Base-by-base conservation (phyloP, 2,113 vertebrate genomes). In the Cyphomyrus discorhynchus region DNA sequence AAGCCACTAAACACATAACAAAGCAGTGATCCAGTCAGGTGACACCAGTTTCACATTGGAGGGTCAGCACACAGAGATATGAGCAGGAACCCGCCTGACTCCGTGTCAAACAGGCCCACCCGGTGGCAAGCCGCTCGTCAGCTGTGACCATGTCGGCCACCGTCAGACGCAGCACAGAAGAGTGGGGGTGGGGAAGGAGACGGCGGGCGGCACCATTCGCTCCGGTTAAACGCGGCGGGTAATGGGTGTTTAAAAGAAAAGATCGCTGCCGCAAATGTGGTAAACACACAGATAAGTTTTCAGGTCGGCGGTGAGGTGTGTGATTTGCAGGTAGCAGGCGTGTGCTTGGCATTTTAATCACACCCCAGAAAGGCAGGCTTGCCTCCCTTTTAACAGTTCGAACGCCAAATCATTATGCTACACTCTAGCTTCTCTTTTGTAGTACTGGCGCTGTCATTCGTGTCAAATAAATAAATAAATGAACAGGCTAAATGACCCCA, bases 41-140 rank as follows among this genome's bases (percentile, higher is more conserved):
- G 94, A 97, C 96, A 96, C 94, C 93, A 93, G 93, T 95, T 95
- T 96, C 95, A 95, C 94, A 95, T 94, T 94, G 94, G 91, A 95
- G 92, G 94, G 95, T 96, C 95, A 96, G 95, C 95, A 95, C 94
- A 96, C 95, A 96, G 95, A 93, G 94, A 94, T 95, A 95, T 95
- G 95, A 95, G 95, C 95, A 95, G 95, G 96, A 95, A 95, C 93
- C 94, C 94, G 93, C 93, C 93, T 88, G 93, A 93, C 95, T 95
- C 92, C 91, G 94, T 96, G 96, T 96, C 96, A 96, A 94, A 96
- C 95, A 96, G 96, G 95, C 95, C 96, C 96, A 96, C 95, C 95
- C 95, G 95, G 94, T 92, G 91, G 94, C 94, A 94, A 93, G 94
- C 95, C 0, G 92, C 94, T 93, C 90, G 92, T 91, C 90, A 92